Evolutionary conservation across 2,888 invertebrate genomes (phyloP).

Genomic region (Coecobrya sp.): DNA sequence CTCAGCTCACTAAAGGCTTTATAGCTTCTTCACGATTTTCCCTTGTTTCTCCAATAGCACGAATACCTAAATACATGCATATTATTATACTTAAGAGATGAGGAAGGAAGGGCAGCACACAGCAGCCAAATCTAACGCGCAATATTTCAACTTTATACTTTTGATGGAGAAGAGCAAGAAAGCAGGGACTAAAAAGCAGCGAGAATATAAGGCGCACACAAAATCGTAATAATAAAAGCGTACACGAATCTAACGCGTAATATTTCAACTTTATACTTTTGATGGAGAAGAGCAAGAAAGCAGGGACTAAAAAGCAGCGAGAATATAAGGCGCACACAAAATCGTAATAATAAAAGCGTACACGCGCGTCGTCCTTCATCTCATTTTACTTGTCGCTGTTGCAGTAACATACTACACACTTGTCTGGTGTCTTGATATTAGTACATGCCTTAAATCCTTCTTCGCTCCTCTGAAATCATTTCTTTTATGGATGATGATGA

Average conservation of each 20-base stretch:
- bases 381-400: constrained; percentile 2
- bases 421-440: constrained; percentile 16
- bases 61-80: too few species aligned
- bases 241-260: constrained; percentile 55
- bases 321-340: too few species aligned
- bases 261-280: background rate
- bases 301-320: background rate
- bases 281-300: constrained; percentile 10
- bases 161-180: constrained; percentile 10
- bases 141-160: constrained; percentile 52
- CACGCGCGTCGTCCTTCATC: constrained; percentile 46
- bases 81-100: background rate
- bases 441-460: constrained; percentile 52
- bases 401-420: background rate
- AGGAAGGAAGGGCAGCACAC: constrained; percentile 37
- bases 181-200: background rate
- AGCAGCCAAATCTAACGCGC: constrained; percentile 46
- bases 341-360: constrained; percentile 46
- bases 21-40: constrained; percentile 31
- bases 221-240: constrained; percentile 50
- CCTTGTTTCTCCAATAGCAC: background rate
- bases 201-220: too few species aligned
- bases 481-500: constrained; percentile 32
- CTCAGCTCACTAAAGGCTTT: constrained; percentile 4
- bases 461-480: constrained; percentile 17